Conservation (phyloP, 2,888 invertebrate genomes). For the Dione juno region DNA sequence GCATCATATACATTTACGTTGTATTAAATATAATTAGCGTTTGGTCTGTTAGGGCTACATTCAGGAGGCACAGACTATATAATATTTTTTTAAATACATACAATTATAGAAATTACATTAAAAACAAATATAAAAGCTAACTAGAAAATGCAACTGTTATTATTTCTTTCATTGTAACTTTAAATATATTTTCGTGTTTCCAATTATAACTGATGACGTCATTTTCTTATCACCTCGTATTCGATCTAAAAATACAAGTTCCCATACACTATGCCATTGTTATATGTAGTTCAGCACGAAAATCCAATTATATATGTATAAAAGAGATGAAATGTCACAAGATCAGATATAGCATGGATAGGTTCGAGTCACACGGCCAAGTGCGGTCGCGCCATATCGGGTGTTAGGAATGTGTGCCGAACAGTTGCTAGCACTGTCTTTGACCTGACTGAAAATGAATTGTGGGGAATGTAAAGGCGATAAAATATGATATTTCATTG, state of each 20-base stretch:
- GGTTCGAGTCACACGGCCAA: slow-evolving; percentile 67
- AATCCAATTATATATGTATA: slow-evolving; percentile 43
- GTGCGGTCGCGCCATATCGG: slow-evolving; percentile 73
- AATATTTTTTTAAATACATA: no score
- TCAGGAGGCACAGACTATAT: no score
- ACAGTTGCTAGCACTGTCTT: slow-evolving; percentile 66
- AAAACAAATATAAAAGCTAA: no score
- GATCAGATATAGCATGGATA: slow-evolving; percentile 50
- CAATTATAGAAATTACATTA: no score
- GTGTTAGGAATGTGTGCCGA: slow-evolving; percentile 76
- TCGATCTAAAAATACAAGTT: slow-evolving; percentile 15
- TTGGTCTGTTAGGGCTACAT: neutral
- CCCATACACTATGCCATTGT: slow-evolving; percentile 33
- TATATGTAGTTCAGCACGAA: slow-evolving; percentile 40
- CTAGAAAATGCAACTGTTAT: no score
- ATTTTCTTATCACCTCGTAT: neutral
- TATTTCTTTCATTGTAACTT: no score
- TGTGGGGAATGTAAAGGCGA: slow-evolving; percentile 24
- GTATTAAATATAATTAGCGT: neutral
- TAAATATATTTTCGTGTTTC: no score
- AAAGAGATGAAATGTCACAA: slow-evolving; percentile 44
- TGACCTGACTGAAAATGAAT: slow-evolving; percentile 42
- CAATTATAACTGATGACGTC: neutral
- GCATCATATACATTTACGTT: neutral
- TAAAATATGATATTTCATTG: neutral